Percentiles rank a stretch among this genome's conserved stretches.
phyloP scores from a whole-genome alignment of 2,113 vertebrate genomes.

The Psittacula cyanocephala region DNA sequence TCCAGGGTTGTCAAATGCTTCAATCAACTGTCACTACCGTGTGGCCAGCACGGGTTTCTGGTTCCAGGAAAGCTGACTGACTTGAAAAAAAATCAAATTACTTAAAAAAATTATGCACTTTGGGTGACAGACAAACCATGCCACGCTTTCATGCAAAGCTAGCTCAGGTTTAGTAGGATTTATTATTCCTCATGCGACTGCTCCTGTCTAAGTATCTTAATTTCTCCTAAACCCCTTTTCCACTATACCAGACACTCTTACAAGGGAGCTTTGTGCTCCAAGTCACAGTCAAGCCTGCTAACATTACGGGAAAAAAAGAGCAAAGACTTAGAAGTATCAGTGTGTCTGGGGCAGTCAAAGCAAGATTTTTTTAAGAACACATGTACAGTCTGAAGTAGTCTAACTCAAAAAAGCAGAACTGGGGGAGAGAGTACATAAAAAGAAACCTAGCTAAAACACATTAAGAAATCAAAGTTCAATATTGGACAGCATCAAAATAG shows the following conservation, averaged over 20 bases:
- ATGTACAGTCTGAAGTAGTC: neutral
- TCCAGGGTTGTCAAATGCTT: neutral
- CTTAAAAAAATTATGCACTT: neutral
- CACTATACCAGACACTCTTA: neutral
- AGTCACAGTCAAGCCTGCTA: neutral
- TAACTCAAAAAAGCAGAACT: neutral
- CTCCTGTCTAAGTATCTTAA: neutral
- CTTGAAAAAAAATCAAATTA: slow-evolving; percentile 10
- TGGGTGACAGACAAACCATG: neutral
- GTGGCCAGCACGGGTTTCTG: neutral
- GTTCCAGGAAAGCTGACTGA: neutral
- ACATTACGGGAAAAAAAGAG: neutral
- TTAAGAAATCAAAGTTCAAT: neutral
- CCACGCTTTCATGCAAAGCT: neutral
- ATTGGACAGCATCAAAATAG: neutral
- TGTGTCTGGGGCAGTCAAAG: neutral
- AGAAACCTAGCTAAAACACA: neutral
- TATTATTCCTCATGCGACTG: neutral
- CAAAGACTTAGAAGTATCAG: neutral
- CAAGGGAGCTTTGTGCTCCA: slow-evolving; percentile 1
- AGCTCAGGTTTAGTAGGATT: slow-evolving; percentile 7
- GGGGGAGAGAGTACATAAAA: neutral
- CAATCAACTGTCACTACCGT: neutral
- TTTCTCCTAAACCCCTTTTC: neutral
- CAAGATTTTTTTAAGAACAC: neutral